Evolutionary conservation across 2,888 invertebrate species (phyloP).

Genomic region (Scrobipalpa atriplicella): DNA sequence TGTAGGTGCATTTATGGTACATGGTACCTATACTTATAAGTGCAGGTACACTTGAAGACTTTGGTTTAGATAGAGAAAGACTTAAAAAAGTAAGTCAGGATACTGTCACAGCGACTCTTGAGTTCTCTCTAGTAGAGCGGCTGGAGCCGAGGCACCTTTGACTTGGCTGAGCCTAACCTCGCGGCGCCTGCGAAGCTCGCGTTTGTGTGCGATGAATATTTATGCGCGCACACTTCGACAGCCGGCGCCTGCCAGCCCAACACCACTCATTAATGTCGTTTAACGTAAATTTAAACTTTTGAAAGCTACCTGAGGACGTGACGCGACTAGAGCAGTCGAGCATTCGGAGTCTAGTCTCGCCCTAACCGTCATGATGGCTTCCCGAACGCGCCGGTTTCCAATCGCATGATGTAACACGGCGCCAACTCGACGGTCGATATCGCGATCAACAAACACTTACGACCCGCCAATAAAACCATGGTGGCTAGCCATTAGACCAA

Average conservation of each 20-base stretch:
- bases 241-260: constrained; percentile 53
- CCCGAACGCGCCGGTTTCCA: constrained; percentile 62
- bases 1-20: too few species aligned
- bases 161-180: constrained; percentile 52
- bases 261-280: constrained; percentile 70
- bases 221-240: constrained; percentile 58
- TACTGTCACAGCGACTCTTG: constrained; percentile 12
- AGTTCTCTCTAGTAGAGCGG: constrained; percentile 41
- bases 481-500: constrained; percentile 26
- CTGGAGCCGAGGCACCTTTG: constrained; percentile 65
- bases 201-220: constrained; percentile 62
- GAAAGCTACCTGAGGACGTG: constrained; percentile 72
- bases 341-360: constrained; percentile 64
- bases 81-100: neutral
- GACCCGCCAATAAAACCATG: constrained; percentile 24
- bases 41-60: too few species aligned
- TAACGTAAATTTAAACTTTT: constrained; percentile 72
- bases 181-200: constrained; percentile 52
- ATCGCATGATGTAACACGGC: constrained; percentile 75
- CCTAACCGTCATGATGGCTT: constrained; percentile 58
- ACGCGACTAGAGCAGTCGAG: constrained; percentile 52
- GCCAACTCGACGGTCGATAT: constrained; percentile 51
- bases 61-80: too few species aligned
- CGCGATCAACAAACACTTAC: constrained; percentile 26
- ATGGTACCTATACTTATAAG: too few species aligned